Evolutionary conservation across 1,140 invertebrate species (phyloP).

Genomic region (Gyrodactylus bullatarudis): DNA sequence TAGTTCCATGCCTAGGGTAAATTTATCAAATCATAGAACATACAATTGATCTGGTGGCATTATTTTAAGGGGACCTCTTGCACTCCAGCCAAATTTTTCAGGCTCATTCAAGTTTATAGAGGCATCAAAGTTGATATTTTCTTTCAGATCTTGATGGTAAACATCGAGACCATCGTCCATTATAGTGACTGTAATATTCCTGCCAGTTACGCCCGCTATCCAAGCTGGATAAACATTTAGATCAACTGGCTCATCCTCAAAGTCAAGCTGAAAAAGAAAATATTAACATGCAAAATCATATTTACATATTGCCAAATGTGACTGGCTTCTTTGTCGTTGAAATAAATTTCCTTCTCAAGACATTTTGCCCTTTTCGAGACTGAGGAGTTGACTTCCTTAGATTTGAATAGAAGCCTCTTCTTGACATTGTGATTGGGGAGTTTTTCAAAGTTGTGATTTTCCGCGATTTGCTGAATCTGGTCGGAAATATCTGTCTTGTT

Average conservation of each 20-base stretch:
- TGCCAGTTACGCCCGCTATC: slow-evolving; percentile 68
- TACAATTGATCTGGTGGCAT: neutral
- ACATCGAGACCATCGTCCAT: slow-evolving; percentile 79
- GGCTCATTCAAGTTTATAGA: neutral
- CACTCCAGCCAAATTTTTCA: neutral
- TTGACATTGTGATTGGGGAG: neutral
- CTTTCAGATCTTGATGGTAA: slow-evolving; percentile 60
- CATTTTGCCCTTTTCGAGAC: neutral
- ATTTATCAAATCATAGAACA: neutral
- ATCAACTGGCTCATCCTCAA: slow-evolving; percentile 24
- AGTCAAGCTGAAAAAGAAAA: neutral
- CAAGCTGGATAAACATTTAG: slow-evolving; percentile 79
- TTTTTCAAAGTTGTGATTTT: too few species aligned
- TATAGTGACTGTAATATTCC: slow-evolving; percentile 68
- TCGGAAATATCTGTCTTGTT: too few species aligned
- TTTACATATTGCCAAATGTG: neutral
- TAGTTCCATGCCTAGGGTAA: slow-evolving; percentile 10
- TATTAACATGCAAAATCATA: neutral
- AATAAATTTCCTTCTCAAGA: neutral
- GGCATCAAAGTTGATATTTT: slow-evolving; percentile 43
- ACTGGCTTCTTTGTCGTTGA: neutral
- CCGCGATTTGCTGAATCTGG: too few species aligned
- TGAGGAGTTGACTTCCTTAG: too few species aligned
- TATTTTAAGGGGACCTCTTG: neutral
- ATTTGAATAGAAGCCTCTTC: too few species aligned